These are phyloP conservation scores for Elysia chlorotica DNA, from an alignment of 1,140 invertebrate genomes.

Conservation along the genomic window DNA sequence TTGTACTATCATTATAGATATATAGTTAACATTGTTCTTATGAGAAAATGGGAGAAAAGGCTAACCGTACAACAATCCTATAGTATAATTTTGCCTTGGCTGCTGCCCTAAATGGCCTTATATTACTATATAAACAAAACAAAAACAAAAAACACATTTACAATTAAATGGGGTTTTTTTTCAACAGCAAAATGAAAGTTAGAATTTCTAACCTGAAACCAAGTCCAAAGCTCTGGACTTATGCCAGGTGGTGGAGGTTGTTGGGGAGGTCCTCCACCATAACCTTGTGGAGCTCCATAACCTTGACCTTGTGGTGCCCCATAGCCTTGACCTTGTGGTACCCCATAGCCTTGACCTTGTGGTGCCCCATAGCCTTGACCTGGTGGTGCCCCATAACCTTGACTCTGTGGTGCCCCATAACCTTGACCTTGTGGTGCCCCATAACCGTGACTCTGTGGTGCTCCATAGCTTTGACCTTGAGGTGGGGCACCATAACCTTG, in stretches of 20 bases:
- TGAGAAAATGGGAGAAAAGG: background rate
- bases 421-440: conserved; percentile 10
- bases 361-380: background rate
- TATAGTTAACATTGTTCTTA: background rate
- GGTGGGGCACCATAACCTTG: conserved; percentile 22
- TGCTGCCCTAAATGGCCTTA: background rate
- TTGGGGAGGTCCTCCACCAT: conserved; percentile 20
- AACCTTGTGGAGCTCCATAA: conserved; percentile 18
- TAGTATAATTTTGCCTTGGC: background rate
- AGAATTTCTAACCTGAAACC: conserved; percentile 45
- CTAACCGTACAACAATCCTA: background rate
- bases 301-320: conserved; percentile 5
- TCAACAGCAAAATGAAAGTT: background rate
- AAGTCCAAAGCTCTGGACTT: conserved; percentile 70
- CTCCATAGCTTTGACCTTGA: conserved; percentile 71
- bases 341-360: conserved; percentile 19
- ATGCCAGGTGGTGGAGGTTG: conserved; percentile 46
- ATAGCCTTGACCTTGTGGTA: conserved; percentile 14
- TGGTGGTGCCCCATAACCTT: conserved; percentile 5
- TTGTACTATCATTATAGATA: background rate
- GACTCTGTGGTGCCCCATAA: conserved; percentile 17
- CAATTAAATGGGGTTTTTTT: background rate
- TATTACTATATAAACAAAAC: no score
- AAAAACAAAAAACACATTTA: background rate
- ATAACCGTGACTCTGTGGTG: background rate